Percentiles rank a stretch among this genome's conserved stretches.
These are phyloP conservation scores for Rhorus exstirpatorius DNA, from an alignment of 2,888 invertebrate species.

Conservation along the genomic window DNA sequence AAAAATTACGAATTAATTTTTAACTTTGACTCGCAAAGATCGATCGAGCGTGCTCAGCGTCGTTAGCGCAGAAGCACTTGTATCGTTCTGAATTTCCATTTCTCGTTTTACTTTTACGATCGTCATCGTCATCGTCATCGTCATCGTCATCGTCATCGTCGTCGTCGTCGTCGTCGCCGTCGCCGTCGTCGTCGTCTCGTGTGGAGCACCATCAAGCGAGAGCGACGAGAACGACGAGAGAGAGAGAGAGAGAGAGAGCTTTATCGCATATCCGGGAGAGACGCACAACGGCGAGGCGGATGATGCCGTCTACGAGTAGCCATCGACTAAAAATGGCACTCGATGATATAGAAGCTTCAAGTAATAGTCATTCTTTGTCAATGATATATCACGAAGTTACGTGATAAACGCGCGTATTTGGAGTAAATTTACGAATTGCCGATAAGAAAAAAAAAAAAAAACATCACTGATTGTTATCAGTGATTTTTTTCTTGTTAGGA, in stretches of 20 bases:
- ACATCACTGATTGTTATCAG: neutral
- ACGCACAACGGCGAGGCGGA: slow-evolving; percentile 40
- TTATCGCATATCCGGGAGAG: slow-evolving; percentile 65
- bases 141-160: slow-evolving; percentile 51
- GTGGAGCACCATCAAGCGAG: slow-evolving; percentile 44
- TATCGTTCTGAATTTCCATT: slow-evolving; percentile 40
- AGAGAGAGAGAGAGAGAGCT: slow-evolving; percentile 19
- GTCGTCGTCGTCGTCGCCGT: slow-evolving; percentile 40
- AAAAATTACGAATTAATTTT: neutral
- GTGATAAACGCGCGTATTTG: neutral
- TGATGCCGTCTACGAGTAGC: slow-evolving; percentile 50
- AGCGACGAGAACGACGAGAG: slow-evolving; percentile 38
- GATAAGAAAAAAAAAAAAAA: too few species aligned
- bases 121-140: slow-evolving; percentile 34
- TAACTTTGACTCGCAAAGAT: neutral
- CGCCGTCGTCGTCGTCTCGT: slow-evolving; percentile 48
- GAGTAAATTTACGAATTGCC: neutral
- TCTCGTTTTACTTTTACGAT: slow-evolving; percentile 40
- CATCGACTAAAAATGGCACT: slow-evolving; percentile 31
- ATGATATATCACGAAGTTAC: neutral
- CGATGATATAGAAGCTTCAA: too few species aligned
- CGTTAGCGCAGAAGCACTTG: slow-evolving; percentile 35
- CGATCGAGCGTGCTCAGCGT: slow-evolving; percentile 7
- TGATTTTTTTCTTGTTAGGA: neutral
- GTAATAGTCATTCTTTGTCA: too few species aligned